A percentile compares a stretch with the other conserved stretches of the same genome.
Conservation (phyloP, 2,797 vertebrate species). For the Rhinogobio ventralis region DNA sequence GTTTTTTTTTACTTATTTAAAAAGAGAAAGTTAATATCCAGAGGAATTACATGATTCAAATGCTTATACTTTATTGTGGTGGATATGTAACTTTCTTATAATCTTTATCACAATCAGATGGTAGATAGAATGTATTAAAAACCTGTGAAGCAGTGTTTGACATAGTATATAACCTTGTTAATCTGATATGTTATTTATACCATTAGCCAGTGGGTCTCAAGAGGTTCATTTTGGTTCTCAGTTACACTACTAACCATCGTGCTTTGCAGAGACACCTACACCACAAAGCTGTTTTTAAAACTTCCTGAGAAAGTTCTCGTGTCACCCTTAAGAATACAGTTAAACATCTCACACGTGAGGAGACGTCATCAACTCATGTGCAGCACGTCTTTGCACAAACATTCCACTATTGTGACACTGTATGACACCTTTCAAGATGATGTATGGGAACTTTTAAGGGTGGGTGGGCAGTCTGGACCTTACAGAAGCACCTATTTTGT, state of each 20-base stretch:
- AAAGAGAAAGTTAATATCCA: background rate
- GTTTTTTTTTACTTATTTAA: background rate
- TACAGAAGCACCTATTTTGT: background rate
- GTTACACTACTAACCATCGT: conserved; percentile 41
- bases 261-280: conserved; percentile 45
- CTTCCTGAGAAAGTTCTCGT: conserved; percentile 68
- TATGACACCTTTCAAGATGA: conserved; percentile 12
- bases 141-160: background rate
- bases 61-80: background rate
- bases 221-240: conserved; percentile 35
- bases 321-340: conserved; percentile 56
- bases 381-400: background rate
- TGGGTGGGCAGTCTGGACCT: background rate
- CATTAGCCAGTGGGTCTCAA: background rate
- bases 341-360: conserved; percentile 11
- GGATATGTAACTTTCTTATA: background rate
- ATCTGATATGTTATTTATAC: conserved; percentile 5
- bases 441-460: background rate
- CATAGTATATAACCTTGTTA: conserved; percentile 2
- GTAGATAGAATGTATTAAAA: background rate
- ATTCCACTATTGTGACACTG: conserved; percentile 7
- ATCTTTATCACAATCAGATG: background rate
- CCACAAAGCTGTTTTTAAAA: conserved; percentile 55
- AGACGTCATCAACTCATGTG: background rate
- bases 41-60: background rate